A percentile compares a stretch with the other conserved stretches of the same genome.
These are phyloP conservation scores for Zoanthus solanderi DNA, from an alignment of 92 coral and sea anemone genomes.

Conservation along the genomic window DNA sequence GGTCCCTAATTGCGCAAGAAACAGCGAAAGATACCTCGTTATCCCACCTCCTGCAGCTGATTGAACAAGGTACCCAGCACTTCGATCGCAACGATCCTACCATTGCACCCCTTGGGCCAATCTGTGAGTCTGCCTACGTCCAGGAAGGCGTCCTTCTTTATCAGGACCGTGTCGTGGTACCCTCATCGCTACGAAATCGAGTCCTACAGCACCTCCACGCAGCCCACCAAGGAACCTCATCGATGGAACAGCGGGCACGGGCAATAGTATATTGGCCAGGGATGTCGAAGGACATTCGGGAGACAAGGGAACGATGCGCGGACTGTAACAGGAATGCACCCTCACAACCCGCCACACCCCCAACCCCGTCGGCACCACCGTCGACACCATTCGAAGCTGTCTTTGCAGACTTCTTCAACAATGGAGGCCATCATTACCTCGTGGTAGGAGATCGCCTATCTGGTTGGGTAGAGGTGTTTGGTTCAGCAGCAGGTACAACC, in stretches of 20 bases:
- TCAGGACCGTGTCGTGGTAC: too few species aligned
- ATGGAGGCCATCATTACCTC: slow-evolving; percentile 67
- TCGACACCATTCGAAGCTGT: slow-evolving; percentile 77
- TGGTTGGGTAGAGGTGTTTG: slow-evolving; percentile 62
- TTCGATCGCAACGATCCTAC: too few species aligned
- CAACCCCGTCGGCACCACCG: slow-evolving; percentile 62
- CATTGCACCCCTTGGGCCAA: too few species aligned
- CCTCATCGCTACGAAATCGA: too few species aligned
- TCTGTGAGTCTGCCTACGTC: too few species aligned
- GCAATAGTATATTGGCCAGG: not conserved
- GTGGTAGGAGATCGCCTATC: slow-evolving; percentile 78
- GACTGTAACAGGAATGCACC: slow-evolving; percentile 5
- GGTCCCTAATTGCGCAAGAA: too few species aligned
- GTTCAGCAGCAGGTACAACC: slow-evolving; percentile 44
- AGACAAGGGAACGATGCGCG: not conserved
- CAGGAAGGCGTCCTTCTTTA: too few species aligned
- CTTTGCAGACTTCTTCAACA: slow-evolving; percentile 74
- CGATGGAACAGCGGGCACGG: not conserved
- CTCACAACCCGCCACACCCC: slow-evolving; percentile 1
- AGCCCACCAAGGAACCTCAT: not conserved
- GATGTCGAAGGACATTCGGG: not conserved
- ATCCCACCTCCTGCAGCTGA: too few species aligned
- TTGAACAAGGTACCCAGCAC: too few species aligned
- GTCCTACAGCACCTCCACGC: too few species aligned
- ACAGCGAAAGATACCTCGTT: too few species aligned